Base-by-base conservation (phyloP, 2,888 invertebrate genomes). In the Panopea generosa region DNA sequence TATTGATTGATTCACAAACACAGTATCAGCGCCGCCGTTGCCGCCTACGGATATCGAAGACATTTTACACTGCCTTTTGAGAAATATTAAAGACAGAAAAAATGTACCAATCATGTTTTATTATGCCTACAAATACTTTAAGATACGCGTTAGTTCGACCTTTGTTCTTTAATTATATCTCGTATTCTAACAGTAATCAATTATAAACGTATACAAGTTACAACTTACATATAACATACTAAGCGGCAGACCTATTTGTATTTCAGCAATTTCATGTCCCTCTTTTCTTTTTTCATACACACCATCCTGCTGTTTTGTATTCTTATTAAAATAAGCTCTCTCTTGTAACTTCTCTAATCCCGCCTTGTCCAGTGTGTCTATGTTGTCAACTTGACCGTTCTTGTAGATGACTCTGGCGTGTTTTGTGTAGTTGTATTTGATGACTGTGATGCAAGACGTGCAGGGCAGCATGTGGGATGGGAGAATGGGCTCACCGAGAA, bases 391-490 rank as follows among this genome's bases (percentile, higher is more conserved):
- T 11, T 53, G n/a, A 11, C 77, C 73, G 40, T 77, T 26, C 22
- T 52, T 62, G 40, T 57, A 57, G 18, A 70, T n/a, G 16, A 87
- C 70, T 14, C 80, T 79, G 14, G 86, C 87, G n/a, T 70, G 63
- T 47, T 77, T 76, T 22, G 66, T 56, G 2, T 60, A 49, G 3
- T 80, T 79, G 60, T 87, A 88, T 18, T 77, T 71, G 20, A 90
- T 77, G 20, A 83, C 78, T 43, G 89, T 89, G n/a, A 90, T 85
- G 33, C 84, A 82, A 3, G 87, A 87, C 0, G 90, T 90, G 50
- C 90, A 90, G 38, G 88, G 87, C n/a, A 89, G 73, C 52, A 83
- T 82, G 56, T 85, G 84, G 6, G 83, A 84, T 0, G 88, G 88
- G 7, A 89, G 70, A 4, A 90, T 77, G 7, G 85, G 82, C 52